phyloP scores from a whole-genome alignment of 2,113 vertebrate species.

The Xerus inauris region DNA sequence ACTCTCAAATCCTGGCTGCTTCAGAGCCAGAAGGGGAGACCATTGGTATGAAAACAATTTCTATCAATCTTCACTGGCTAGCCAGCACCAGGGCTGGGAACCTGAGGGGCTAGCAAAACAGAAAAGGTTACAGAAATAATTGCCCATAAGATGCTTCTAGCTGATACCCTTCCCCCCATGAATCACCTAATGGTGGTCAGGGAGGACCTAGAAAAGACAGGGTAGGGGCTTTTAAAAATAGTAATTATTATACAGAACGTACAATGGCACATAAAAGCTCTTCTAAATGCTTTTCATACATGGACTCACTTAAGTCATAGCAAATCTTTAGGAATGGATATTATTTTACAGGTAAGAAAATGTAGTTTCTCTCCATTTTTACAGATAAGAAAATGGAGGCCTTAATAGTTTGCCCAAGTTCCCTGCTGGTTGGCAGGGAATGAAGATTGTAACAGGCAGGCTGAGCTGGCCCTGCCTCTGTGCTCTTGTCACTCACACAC shows the following conservation, averaged over 20 bases:
- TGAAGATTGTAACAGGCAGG: neutral
- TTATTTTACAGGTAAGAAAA: neutral
- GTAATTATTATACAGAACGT: neutral
- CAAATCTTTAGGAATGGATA: neutral
- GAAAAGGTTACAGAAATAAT: neutral
- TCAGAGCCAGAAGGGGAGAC: neutral
- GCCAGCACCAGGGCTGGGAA: neutral
- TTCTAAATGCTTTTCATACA: neutral
- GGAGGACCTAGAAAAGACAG: neutral
- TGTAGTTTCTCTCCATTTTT: neutral
- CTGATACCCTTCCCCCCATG: neutral
- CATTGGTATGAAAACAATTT: neutral
- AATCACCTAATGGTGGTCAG: neutral
- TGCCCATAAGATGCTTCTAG: neutral
- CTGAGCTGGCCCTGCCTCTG: neutral
- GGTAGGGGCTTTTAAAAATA: neutral
- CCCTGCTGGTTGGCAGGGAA: neutral
- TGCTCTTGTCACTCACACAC: neutral
- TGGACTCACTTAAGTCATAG: neutral
- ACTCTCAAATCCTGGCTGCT: neutral
- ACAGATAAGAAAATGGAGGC: neutral
- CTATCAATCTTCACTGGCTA: neutral
- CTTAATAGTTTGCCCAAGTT: neutral
- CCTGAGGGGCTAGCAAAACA: neutral
- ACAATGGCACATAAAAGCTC: neutral